These are phyloP conservation scores for Cyanistes caeruleus DNA, from an alignment of 2,113 vertebrate species.

Conservation along the genomic window DNA sequence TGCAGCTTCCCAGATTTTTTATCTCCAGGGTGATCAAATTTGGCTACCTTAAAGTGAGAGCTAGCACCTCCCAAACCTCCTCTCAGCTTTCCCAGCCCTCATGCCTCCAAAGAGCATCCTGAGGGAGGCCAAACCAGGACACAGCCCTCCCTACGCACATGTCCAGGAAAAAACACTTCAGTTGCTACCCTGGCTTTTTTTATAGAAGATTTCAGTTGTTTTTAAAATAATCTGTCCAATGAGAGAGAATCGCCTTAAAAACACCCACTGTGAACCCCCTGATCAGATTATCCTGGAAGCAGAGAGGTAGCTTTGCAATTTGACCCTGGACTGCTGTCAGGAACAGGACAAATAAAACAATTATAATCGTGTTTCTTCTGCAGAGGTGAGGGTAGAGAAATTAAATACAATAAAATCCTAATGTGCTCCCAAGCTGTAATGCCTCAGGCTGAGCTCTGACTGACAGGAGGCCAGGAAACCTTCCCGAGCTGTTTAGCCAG, in stretches of 20 bases:
- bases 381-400: not conserved
- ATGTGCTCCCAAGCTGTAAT: not conserved
- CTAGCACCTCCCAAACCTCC: not conserved
- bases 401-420: not conserved
- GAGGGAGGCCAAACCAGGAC: not conserved
- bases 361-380: not conserved
- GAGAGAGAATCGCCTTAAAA: not conserved
- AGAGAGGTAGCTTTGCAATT: not conserved
- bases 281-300: not conserved
- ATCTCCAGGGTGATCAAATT: not conserved
- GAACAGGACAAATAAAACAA: not conserved
- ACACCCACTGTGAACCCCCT: not conserved
- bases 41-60: rapidly evolving
- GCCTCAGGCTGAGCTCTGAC: not conserved
- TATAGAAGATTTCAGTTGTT: not conserved
- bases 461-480: not conserved
- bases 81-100: not conserved
- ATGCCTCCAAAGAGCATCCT: not conserved
- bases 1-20: not conserved
- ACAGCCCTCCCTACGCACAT: rapidly evolving
- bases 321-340: not conserved
- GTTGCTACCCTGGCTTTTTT: not conserved
- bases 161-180: not conserved
- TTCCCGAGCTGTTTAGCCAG: not conserved
- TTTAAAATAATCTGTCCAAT: not conserved